Percentiles rank a stretch among this genome's conserved stretches.
phyloP scores from a whole-genome alignment of 2,888 invertebrate genomes.

The Clostera curtula region DNA sequence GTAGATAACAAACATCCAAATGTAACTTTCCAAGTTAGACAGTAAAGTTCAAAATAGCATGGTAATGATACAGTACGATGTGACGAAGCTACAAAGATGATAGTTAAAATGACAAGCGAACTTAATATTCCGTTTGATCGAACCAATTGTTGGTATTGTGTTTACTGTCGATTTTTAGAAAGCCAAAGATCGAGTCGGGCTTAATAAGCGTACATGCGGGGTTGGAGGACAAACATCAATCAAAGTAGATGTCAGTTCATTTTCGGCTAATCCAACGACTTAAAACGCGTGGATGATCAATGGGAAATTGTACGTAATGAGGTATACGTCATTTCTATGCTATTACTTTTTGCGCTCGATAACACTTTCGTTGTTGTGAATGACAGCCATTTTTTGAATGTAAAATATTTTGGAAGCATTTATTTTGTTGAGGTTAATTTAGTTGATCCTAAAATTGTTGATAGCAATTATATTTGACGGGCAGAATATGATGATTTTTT shows the following conservation, averaged over 20 bases:
- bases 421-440: conserved; percentile 25
- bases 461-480: conserved; percentile 9
- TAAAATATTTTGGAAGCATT: conserved; percentile 27
- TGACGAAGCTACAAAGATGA: conserved; percentile 45
- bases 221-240: conserved; percentile 65
- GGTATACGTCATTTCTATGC: conserved; percentile 25
- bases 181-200: conserved; percentile 38
- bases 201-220: conserved; percentile 45
- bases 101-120: conserved; percentile 72
- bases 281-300: conserved; percentile 55
- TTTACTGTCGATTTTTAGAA: conserved; percentile 62
- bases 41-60: conserved; percentile 22
- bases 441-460: conserved; percentile 12
- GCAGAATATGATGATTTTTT: not conserved
- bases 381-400: conserved; percentile 26
- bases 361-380: conserved; percentile 15
- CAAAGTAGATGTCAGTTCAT: conserved; percentile 46
- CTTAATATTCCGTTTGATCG: conserved; percentile 74
- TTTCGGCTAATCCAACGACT: conserved; percentile 49
- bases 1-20: conserved; percentile 17
- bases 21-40: conserved; percentile 14
- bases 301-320: conserved; percentile 46
- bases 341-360: conserved; percentile 32
- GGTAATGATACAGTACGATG: conserved; percentile 15
- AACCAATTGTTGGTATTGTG: conserved; percentile 72